These are phyloP conservation scores for Liasis olivaceus DNA, from an alignment of 2,797 vertebrate species.

Conservation along the genomic window DNA sequence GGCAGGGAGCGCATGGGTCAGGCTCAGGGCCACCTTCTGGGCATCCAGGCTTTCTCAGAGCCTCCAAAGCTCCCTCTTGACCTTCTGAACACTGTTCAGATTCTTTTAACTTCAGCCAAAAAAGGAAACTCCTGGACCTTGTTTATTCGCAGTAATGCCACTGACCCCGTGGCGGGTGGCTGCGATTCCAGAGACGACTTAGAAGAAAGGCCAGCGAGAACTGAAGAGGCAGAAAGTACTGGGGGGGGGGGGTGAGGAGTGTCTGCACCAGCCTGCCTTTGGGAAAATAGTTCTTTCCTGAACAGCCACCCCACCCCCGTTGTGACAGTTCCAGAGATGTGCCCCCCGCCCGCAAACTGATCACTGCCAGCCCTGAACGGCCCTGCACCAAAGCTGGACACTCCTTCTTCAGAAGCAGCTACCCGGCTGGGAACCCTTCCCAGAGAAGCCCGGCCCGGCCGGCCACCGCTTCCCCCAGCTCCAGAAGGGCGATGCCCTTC, in stretches of 20 bases:
- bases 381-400: background rate
- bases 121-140: background rate
- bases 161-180: background rate
- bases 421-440: background rate
- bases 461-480: background rate
- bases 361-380: background rate
- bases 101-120: background rate
- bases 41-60: too few species aligned
- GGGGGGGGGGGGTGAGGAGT: background rate
- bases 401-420: background rate
- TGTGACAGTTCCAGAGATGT: background rate
- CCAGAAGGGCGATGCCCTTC: background rate
- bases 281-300: background rate
- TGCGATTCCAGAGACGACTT: background rate
- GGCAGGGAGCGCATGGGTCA: background rate
- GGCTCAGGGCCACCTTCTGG: background rate
- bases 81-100: background rate
- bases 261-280: background rate
- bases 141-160: background rate
- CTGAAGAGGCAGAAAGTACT: rapidly evolving
- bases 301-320: background rate
- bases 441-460: background rate
- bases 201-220: background rate
- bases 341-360: background rate
- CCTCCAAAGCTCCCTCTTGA: too few species aligned